Conservation (phyloP, 1,140 invertebrate species). For the Hyles euphorbiae region DNA sequence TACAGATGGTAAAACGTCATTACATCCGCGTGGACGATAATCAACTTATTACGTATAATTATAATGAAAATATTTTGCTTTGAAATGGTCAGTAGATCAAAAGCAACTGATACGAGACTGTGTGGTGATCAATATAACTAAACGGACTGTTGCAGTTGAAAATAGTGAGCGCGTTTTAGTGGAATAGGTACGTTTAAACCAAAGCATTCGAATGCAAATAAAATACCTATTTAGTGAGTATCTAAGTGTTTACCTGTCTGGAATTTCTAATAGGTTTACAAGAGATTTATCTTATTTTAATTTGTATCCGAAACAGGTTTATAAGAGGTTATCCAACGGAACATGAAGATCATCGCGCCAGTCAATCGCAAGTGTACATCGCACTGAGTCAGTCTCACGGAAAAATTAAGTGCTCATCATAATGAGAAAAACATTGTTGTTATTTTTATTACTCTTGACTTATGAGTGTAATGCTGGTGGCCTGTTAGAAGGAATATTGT, state of each 20-base stretch:
- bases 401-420: constrained; percentile 3
- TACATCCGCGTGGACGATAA: too few species aligned
- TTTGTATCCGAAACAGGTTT: constrained; percentile 20
- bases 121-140: too few species aligned
- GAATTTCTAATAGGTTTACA: constrained; percentile 2
- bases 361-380: constrained; percentile 14
- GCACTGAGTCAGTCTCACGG: constrained; percentile 12
- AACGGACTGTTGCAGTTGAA: too few species aligned
- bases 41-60: too few species aligned
- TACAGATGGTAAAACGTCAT: too few species aligned
- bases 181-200: not conserved
- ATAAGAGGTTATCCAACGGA: constrained; percentile 11
- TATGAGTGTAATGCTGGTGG: constrained; percentile 15
- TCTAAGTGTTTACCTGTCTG: not conserved
- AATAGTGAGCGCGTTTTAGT: not conserved
- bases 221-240: not conserved
- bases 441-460: constrained; percentile 16
- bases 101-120: too few species aligned
- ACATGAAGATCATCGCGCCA: constrained; percentile 20
- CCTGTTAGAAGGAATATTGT: constrained; percentile 17
- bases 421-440: constrained; percentile 9
- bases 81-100: too few species aligned
- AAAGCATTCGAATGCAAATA: not conserved
- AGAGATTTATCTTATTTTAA: not conserved
- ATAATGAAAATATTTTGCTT: too few species aligned